Base-by-base conservation (phyloP, 2,888 invertebrate genomes). In the Zhuqinia jingwanae region DNA sequence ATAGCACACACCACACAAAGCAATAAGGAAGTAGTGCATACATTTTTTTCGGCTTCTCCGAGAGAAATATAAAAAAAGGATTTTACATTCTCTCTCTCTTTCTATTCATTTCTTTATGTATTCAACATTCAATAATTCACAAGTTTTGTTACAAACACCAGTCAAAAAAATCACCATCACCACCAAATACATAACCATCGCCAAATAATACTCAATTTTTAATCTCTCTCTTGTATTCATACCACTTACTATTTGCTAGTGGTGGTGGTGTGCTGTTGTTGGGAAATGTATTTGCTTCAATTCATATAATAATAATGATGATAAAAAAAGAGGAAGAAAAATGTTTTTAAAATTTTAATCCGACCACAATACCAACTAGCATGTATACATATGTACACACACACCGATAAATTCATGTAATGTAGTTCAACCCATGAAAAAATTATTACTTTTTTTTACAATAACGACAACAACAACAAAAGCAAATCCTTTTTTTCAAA, bases 281-380 rank as follows among this genome's bases (percentile, higher is more conserved):
- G n/a, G n/a, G n/a, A n/a, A n/a, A n/a, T n/a, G 0, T 25, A 20
- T 25, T 36, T 47, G 68, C 68, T 68, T 45, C 68, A 68, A 45
- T 68, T 45, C 68, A 68, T 22, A 68, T 68, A 68, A 36, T 36
- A 36, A 36, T 36, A 36, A 6, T 6, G 36, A 3, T 3, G 0
- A 68, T 15, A 47, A 30, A 25, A 20, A 22, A 50, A 78, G n/a
- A 17, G 25, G 58, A 60, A 47, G 78, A 77, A 65, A 53, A 15
- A 70, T 73, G 47, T 73, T 85, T 78, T 70, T 84, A 65, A 85
- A 85, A 79, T 60, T 85, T 84, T 85, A 85, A 85, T 85, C 85
- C 85, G 25, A 77, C 84, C 84, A 50, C 84, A 78, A 77, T 84
- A 60, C 60, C 27, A 22, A 45, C 42, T 20, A 30, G 56, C 10